A percentile compares a stretch with the other conserved stretches of the same genome.
phyloP scores from a whole-genome alignment of 2,113 vertebrate species.

The Cacatua alba region DNA sequence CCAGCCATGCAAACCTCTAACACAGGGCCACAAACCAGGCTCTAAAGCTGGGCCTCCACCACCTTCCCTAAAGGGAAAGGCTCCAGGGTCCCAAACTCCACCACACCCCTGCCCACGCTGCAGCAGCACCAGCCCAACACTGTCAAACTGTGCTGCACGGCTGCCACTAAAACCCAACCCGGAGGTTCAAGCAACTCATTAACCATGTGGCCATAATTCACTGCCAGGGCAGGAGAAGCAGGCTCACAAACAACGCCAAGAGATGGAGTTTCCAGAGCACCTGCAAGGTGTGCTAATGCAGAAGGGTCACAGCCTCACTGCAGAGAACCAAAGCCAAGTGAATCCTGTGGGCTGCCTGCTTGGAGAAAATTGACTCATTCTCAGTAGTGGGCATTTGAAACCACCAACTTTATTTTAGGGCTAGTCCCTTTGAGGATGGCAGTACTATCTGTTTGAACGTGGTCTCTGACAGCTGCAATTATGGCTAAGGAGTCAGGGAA shows the following conservation, averaged over 20 bases:
- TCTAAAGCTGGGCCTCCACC: rapidly evolving
- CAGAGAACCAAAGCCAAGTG: rapidly evolving
- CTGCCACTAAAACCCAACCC: rapidly evolving
- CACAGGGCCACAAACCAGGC: neutral
- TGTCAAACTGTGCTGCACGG: rapidly evolving
- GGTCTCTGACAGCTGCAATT: neutral
- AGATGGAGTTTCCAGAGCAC: neutral
- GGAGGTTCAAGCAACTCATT: neutral
- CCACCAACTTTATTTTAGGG: neutral
- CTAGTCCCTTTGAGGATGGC: neutral
- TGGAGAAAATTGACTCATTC: rapidly evolving
- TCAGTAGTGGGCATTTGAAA: neutral
- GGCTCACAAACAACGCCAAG: neutral
- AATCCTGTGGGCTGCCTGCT: neutral
- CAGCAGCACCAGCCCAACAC: rapidly evolving
- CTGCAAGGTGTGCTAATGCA: rapidly evolving
- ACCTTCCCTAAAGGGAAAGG: rapidly evolving
- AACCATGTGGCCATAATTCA: neutral
- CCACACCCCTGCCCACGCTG: rapidly evolving
- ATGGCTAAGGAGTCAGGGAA: neutral
- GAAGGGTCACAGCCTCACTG: rapidly evolving
- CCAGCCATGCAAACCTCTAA: neutral
- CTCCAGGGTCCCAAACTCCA: neutral
- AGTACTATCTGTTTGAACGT: neutral
- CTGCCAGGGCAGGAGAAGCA: rapidly evolving